These are phyloP conservation scores for Erethizon dorsatum DNA, from an alignment of 2,797 vertebrate species.

Conservation along the genomic window DNA sequence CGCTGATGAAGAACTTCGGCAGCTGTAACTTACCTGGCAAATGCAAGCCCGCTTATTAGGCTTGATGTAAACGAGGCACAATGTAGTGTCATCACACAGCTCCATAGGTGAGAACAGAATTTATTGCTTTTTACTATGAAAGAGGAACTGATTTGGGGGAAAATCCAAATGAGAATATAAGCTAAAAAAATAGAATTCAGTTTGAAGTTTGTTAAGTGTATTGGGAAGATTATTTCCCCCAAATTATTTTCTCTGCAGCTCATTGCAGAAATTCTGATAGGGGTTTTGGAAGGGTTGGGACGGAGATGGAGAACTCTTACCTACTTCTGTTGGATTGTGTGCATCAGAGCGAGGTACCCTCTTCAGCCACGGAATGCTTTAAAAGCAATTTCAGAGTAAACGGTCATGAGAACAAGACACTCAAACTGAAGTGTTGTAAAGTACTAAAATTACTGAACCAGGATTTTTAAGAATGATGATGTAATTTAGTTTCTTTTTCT, in stretches of 20 bases:
- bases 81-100: neutral
- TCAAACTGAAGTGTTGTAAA: neutral
- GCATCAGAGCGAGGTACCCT: neutral
- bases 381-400: neutral
- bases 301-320: neutral
- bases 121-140: neutral
- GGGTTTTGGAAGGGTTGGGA: neutral
- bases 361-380: neutral
- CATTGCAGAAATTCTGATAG: neutral
- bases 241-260: conserved; percentile 4
- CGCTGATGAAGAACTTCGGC: neutral
- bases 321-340: neutral
- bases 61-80: neutral
- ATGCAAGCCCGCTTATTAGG: neutral
- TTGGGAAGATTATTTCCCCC: neutral
- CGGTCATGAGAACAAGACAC: neutral
- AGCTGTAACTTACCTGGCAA: neutral
- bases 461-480: neutral
- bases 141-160: neutral
- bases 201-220: conserved; percentile 55
- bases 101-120: neutral
- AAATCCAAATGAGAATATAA: neutral
- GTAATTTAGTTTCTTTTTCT: conserved; percentile 25
- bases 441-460: neutral
- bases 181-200: neutral